Percentiles rank a stretch among this genome's conserved stretches.
Evolutionary conservation across 2,888 invertebrate species (phyloP).

Genomic region (Copidosoma aretas): DNA sequence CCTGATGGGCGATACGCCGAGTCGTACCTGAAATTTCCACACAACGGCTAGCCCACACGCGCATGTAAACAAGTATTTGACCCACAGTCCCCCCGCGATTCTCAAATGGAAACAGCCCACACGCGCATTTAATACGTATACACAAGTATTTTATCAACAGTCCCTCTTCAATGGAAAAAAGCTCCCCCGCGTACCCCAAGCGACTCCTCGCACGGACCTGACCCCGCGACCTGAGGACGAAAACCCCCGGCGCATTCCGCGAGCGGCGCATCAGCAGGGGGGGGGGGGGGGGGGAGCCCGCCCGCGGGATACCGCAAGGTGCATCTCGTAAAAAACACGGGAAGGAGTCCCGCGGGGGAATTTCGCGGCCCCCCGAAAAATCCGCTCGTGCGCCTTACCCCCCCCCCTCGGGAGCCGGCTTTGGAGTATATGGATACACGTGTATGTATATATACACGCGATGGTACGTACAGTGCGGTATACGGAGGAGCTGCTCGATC

Average conservation of each 20-base stretch:
- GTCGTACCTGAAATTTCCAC: no score
- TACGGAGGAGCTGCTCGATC: constrained; percentile 14
- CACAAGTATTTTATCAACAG: no score
- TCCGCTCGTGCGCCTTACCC: constrained; percentile 17
- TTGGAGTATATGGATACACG: neutral
- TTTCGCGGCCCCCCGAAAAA: constrained; percentile 21
- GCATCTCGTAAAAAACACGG: no score
- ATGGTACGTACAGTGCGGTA: neutral
- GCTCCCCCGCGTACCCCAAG: neutral
- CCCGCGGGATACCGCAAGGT: constrained; percentile 34
- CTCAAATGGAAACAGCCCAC: no score
- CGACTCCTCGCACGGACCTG: neutral
- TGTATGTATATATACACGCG: neutral
- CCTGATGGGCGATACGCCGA: no score
- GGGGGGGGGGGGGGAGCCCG: neutral
- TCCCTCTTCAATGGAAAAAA: no score
- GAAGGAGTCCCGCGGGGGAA: no score
- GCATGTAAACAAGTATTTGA: no score
- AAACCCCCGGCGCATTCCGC: neutral
- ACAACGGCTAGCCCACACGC: no score
- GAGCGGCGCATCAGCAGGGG: neutral
- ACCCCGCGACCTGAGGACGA: neutral
- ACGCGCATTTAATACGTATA: no score
- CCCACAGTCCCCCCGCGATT: no score
- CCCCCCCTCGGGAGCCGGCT: no score